Evolutionary conservation across 1,140 invertebrate genomes (phyloP), one percentile per base, ranked within the genome.

Genomic region (Drosophila simulans): DNA sequence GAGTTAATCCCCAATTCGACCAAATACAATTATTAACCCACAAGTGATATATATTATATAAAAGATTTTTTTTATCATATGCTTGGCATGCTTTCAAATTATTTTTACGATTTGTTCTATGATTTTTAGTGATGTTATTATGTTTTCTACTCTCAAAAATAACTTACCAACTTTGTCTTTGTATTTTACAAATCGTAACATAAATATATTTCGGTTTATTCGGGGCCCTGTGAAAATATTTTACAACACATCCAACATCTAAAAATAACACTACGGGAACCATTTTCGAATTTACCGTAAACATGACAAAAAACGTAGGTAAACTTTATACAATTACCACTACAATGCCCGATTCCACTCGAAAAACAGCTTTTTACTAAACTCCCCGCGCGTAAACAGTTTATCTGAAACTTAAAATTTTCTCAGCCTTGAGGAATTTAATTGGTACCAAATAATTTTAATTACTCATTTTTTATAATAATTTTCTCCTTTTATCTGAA

Each of bases 301-400:
- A 77, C 42, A 51, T 17, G 54, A 39, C 56, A 31, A 49, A 63
- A 71, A 77, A 85, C 84, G 82, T 86, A 86, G 82, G 82, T 86
- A 86, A 84, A 88, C 71, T 65, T 75, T 71, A 10, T 79, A 22
- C 60, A 48, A 58, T 66, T 71, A 78, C 55, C 57, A 72, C 53
- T 48, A 58, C 39, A 40, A 62, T 66, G 54, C 68, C 58, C 70
- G 48, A 57, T 45, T 68, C 55, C 51, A 76, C 62, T 55, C 39
- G 43, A 52, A 45, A 35, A 62, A 58, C 20, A 76, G 2, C 45
- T 56, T 74, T 54, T 53, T 17, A 39, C 35, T 54, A 52, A 39
- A 43, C 54, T 37, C n/a, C 22, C 39, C 49, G 51, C 72, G 80
- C 80, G 72, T 68, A 80, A 85, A 85, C n/a, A 77, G 80, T 79